These are phyloP conservation scores for Littorina saxatilis DNA, from an alignment of 1,140 invertebrate species.

Conservation along the genomic window DNA sequence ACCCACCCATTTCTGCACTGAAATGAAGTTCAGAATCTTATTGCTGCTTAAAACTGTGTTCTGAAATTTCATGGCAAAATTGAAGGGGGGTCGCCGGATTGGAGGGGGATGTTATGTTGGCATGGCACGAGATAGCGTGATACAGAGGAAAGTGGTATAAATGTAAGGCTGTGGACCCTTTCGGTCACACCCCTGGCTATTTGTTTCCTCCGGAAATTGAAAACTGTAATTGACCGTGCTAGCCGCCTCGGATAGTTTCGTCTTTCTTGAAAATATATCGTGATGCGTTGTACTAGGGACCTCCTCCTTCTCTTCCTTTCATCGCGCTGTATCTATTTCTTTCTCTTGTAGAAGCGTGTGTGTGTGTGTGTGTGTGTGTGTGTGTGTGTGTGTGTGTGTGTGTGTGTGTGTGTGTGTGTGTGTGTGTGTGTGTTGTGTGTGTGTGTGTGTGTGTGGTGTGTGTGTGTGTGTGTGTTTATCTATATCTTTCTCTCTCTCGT, in stretches of 20 bases:
- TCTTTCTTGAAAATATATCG: not conserved
- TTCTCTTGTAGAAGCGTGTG: not conserved
- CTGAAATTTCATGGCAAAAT: no score
- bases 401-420: not conserved
- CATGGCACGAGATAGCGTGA: no score
- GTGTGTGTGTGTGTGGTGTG: constrained; percentile 8
- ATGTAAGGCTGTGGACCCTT: not conserved
- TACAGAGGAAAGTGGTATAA: no score
- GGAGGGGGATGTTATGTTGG: no score
- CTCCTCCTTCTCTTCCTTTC: not conserved
- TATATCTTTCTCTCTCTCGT: constrained; percentile 30
- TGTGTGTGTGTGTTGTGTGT: no score
- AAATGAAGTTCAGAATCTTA: no score
- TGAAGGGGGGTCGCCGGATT: no score
- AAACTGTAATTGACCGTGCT: constrained; percentile 13
- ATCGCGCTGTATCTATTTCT: not conserved
- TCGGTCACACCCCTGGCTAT: not conserved
- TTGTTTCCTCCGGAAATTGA: constrained; percentile 16
- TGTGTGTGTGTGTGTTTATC: constrained; percentile 17
- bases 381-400: not conserved
- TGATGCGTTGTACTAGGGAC: not conserved
- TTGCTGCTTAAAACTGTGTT: no score
- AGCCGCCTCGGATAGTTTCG: not conserved
- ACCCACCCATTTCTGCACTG: no score
- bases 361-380: not conserved